Base-by-base conservation (phyloP, 2,888 invertebrate species). In the Heliconius aoede region DNA sequence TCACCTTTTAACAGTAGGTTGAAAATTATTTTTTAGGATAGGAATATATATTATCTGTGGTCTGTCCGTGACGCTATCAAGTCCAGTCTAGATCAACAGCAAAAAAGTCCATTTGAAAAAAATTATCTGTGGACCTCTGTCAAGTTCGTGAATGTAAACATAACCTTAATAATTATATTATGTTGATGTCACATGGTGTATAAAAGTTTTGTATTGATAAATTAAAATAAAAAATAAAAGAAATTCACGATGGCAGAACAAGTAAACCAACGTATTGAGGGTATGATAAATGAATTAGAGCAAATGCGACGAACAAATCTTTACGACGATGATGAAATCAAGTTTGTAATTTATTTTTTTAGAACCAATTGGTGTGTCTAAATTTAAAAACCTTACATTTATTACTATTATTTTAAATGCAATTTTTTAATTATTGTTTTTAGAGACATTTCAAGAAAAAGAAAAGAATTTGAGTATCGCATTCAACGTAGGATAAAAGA, bases 201-300 rank as follows among this genome's bases (percentile, higher is more conserved):
- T 24, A 18, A 46, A 7, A 7, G 4, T 30, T 28, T 61, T 69
- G 30, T 58, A 28, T 61, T 64, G 58, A 65, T 58, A 18, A 60
- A 15, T 26, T 32, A 32, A 32, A 76, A 40, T 46, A 64, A 40
- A 40, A 71, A 72, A 60, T 74, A 73, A 77, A 77, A 74, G 0
- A 18, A 4, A 30, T 15, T 28, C 51, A 82, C 86, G 85, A 98
- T 98, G 98, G 97, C 97, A 21, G 98, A 98, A 92, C 95, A 96
- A 90, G 97, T 97, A 3, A 96, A 97, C 86, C 95, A 96, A 87
- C 95, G 96, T 86, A 95, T 97, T 83, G 98, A 98, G 93, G 96
- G 96, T 80, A 96, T 97, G 95, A 95, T 97, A 84, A 96, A 96
- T 80, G 97, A 97, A 88, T 95, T 98, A 85, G 97, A 98, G 88